A percentile compares a stretch with the other conserved stretches of the same genome.
Evolutionary conservation across 2,797 vertebrate species (phyloP).

Genomic region (Okamejei kenojei): DNA sequence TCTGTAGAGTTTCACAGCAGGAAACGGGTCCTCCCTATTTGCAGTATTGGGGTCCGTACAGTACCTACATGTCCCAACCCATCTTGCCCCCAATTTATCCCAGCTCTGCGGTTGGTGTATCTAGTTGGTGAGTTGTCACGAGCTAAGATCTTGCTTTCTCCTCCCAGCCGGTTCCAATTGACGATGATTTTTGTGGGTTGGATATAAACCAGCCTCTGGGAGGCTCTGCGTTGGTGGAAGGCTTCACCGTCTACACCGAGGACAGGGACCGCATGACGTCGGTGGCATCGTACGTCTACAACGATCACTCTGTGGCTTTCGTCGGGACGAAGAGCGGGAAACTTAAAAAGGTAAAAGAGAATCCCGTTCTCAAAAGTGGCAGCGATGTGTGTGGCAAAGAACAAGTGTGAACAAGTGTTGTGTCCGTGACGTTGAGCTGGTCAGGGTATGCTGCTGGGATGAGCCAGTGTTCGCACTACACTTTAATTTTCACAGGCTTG

Average conservation of each 20-base stretch:
- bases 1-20: no score
- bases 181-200: conserved; percentile 93
- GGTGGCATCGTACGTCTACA: conserved; percentile 88
- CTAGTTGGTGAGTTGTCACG: background rate
- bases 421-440: no score
- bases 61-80: background rate
- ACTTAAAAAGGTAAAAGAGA: conserved; percentile 82
- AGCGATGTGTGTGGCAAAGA: background rate
- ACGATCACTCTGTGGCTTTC: conserved; percentile 88
- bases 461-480: background rate
- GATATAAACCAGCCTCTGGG: conserved; percentile 98
- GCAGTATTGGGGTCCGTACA: no score
- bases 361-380: background rate
- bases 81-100: background rate
- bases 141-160: conserved; percentile 34
- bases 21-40: no score
- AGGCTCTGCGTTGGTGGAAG: conserved; percentile 82
- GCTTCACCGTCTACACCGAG: conserved; percentile 82
- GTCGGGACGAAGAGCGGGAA: conserved; percentile 92
- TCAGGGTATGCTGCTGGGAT: no score
- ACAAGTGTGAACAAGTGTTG: no score
- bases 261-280: conserved; percentile 89
- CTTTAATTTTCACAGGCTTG: background rate
- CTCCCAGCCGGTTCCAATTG: conserved; percentile 87
- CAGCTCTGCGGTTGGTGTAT: no score